Percentiles rank a stretch among this genome's conserved stretches.
Evolutionary conservation across 1,140 invertebrate species (phyloP).

Genomic region (Coelopa frigida): DNA sequence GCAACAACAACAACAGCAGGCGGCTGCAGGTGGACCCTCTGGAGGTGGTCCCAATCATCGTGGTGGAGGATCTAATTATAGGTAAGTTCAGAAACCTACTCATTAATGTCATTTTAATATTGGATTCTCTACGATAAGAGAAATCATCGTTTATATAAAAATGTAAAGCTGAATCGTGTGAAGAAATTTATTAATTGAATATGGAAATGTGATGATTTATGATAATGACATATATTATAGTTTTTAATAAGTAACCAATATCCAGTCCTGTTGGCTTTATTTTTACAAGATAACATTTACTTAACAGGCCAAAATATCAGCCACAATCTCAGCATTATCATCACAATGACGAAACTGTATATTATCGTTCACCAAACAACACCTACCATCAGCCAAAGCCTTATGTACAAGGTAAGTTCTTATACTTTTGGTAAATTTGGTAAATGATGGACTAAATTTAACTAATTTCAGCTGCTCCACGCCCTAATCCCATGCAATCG

Average conservation of each 20-base stretch:
- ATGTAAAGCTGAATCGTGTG: not conserved
- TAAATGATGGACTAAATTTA: not conserved
- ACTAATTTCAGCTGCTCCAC: conserved; percentile 28
- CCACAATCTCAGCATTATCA: conserved; percentile 40
- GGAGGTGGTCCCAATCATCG: conserved; percentile 2
- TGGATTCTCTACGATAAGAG: too few species aligned
- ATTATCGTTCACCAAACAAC: conserved; percentile 41
- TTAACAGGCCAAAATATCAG: conserved; percentile 38
- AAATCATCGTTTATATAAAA: too few species aligned
- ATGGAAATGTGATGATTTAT: too few species aligned
- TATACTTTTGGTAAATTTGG: not conserved
- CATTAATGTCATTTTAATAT: too few species aligned
- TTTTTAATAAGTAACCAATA: too few species aligned
- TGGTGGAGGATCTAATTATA: conserved; percentile 29
- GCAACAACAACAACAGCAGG: conserved; percentile 32
- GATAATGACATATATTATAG: not conserved
- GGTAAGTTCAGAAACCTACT: too few species aligned
- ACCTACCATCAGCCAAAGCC: conserved; percentile 42
- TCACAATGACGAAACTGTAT: conserved; percentile 43
- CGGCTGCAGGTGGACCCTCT: conserved; percentile 4
- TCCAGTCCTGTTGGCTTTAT: not conserved
- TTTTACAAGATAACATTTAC: not conserved
- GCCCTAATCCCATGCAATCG: conserved; percentile 38
- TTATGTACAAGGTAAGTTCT: conserved; percentile 41
- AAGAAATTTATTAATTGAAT: not conserved